Conservation (phyloP, 2,888 invertebrate genomes). For the Ethmia dodecea region DNA sequence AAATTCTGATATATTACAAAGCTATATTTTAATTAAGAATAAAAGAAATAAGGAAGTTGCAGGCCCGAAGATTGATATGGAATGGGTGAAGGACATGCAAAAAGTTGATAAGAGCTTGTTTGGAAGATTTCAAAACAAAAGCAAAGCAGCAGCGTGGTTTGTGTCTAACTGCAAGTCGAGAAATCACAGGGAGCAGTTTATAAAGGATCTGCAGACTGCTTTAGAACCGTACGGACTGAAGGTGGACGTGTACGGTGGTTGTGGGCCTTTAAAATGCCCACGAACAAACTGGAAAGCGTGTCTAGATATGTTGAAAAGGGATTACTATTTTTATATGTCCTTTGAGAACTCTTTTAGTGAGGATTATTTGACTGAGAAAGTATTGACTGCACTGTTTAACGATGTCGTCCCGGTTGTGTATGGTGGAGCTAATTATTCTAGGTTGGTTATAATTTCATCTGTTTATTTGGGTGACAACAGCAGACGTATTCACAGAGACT, state of each 20-base stretch:
- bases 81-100: slow-evolving; percentile 36
- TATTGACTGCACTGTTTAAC: slow-evolving; percentile 77
- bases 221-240: slow-evolving; percentile 31
- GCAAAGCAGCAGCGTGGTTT: slow-evolving; percentile 61
- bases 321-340: slow-evolving; percentile 85
- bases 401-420: slow-evolving; percentile 82
- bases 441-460: slow-evolving; percentile 36
- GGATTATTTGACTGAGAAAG: slow-evolving; percentile 75
- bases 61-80: slow-evolving; percentile 45
- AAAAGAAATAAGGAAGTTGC: slow-evolving; percentile 31
- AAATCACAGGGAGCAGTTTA: slow-evolving; percentile 40
- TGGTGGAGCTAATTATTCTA: slow-evolving; percentile 81
- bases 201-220: slow-evolving; percentile 32
- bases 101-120: slow-evolving; percentile 27
- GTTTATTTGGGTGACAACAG: no score
- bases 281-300: slow-evolving; percentile 32
- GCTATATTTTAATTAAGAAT: slow-evolving; percentile 49
- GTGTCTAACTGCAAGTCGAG: slow-evolving; percentile 52
- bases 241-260: slow-evolving; percentile 75
- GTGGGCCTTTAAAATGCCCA: slow-evolving; percentile 57
- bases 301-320: slow-evolving; percentile 50
- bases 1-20: slow-evolving; percentile 53
- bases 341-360: slow-evolving; percentile 85
- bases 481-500: no score
- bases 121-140: slow-evolving; percentile 40